Base-by-base conservation (phyloP, 2,888 invertebrate genomes). In the Andrena camellia region DNA sequence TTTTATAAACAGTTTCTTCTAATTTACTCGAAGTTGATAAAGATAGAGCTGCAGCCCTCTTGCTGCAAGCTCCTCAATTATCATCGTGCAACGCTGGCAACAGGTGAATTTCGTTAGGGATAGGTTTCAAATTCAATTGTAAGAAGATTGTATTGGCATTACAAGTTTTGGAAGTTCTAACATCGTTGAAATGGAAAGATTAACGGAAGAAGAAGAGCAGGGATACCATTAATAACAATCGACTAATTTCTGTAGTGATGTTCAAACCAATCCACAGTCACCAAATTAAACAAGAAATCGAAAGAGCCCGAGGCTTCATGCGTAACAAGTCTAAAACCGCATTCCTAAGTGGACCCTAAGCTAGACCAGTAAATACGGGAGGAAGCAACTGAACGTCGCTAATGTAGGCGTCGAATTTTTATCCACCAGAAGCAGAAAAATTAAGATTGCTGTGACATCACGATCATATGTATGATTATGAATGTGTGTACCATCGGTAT, bases 401-500 rank as follows among this genome's bases (percentile, higher is more conserved):
- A 63, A 29, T 60, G 52, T 50, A 50, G 23, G 60, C 69, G 63
- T 10, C 52, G 60, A 64, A 52, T 85, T 83, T 26, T 77, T 75
- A 73, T 67, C 70, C 69, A 60, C 59, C n/a, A 20, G 42, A 75
- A 60, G 29, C 6, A 17, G 1, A 31, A 13, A 50, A 54, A 62
- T 70, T 13, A 23, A 48, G 64, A 77, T 82, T 78, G 72, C 64
- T 68, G 69, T 69, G 78, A 81, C 78, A 69, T 82, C 66, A 70
- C 78, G 71, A 84, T 87, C 76, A 62, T 68, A 72, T 20, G 31
- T 80, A 67, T 71, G 54, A 77, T 74, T 64, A 54, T 54, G 75
- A 85, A 54, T 81, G 84, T 80, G 76, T 79, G 75, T 78, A 79
- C 66, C 64, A 69, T 26, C 59, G 54, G 35, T 82, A 57, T 76